Evolutionary conservation across 2,113 vertebrate genomes (phyloP), one percentile per base, ranked within the genome.

Genomic region (Numida meleagris): DNA sequence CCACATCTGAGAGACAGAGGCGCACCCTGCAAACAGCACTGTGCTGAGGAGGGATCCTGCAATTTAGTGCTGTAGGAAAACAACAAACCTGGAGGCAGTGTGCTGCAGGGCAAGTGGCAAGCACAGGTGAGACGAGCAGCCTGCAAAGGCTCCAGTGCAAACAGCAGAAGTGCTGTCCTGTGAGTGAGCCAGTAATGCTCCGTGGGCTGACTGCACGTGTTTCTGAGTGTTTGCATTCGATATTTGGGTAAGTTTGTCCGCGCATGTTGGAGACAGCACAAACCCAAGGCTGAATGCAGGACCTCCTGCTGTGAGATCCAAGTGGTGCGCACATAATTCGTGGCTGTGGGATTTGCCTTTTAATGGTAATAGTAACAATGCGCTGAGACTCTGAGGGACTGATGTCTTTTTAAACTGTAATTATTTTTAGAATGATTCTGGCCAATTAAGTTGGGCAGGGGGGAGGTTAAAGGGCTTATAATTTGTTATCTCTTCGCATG

Each of bases 1-100:
- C 42, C 34, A 43, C 87, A 90, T 94, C 65, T 93, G 94, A 76
- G 76, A 80, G 75, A 67, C 82, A 86, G 76, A 80, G 75, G 70
- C 78, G 85, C 78, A 33, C 82, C 13, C 1, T n/a, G 68, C 61
- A 53, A 16, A 2, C 19, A 86, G 38, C 82, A 1, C 4, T 2
- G 58, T 81, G 67, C 63, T 7, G 66, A 40, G 70, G 5, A 24
- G 91, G 58, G 66, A 11, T 62, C 45, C n/a, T 2, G 72, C 65
- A 66, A 19, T 72, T 78, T 65, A 40, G 43, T 42, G 74, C 1
- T 76, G n/a, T n/a, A n/a, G n/a, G n/a, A n/a, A n/a, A n/a, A n/a
- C n/a, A n/a, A n/a, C n/a, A n/a, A n/a, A n/a, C n/a, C n/a, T 77
- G 1, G 83, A 85, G 77, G 16, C 83, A 38, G 59, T 0, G 40